phyloP scores from a whole-genome alignment of 2,797 vertebrate genomes.

The Mormyrops boulengeri region DNA sequence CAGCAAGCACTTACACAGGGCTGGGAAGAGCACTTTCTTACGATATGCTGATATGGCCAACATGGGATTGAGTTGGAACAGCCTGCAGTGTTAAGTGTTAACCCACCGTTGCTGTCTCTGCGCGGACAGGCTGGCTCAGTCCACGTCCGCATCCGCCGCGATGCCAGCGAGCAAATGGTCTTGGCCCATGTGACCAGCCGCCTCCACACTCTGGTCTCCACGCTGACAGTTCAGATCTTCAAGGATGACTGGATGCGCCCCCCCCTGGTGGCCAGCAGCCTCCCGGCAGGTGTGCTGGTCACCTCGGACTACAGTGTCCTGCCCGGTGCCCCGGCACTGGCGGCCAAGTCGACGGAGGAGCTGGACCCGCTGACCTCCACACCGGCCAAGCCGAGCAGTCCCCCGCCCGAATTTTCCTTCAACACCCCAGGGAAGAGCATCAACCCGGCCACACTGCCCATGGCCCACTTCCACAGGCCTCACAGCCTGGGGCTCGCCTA shows the following conservation, averaged over 20 bases:
- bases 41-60: background rate
- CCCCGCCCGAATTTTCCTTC: slow-evolving; percentile 90
- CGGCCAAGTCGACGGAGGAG: slow-evolving; percentile 36
- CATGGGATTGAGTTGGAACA: background rate
- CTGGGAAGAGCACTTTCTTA: background rate
- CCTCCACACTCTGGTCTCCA: slow-evolving; percentile 78
- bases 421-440: slow-evolving; percentile 80
- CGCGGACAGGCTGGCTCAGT: slow-evolving; percentile 82
- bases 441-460: slow-evolving; percentile 69
- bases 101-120: background rate
- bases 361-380: slow-evolving; percentile 79
- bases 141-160: slow-evolving; percentile 89
- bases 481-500: slow-evolving; percentile 69
- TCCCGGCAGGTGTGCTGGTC: slow-evolving; percentile 63
- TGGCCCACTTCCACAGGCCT: slow-evolving; percentile 64
- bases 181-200: slow-evolving; percentile 93
- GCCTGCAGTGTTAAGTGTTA: background rate
- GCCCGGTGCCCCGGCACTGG: slow-evolving; percentile 48
- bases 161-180: slow-evolving; percentile 95
- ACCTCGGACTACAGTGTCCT: slow-evolving; percentile 65
- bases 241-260: slow-evolving; percentile 93
- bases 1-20: background rate
- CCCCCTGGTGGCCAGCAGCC: slow-evolving; percentile 64
- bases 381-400: slow-evolving; percentile 77
- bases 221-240: slow-evolving; percentile 89